Evolutionary conservation across 2,888 invertebrate species (phyloP).

Genomic region (Torymus tubicola): DNA sequence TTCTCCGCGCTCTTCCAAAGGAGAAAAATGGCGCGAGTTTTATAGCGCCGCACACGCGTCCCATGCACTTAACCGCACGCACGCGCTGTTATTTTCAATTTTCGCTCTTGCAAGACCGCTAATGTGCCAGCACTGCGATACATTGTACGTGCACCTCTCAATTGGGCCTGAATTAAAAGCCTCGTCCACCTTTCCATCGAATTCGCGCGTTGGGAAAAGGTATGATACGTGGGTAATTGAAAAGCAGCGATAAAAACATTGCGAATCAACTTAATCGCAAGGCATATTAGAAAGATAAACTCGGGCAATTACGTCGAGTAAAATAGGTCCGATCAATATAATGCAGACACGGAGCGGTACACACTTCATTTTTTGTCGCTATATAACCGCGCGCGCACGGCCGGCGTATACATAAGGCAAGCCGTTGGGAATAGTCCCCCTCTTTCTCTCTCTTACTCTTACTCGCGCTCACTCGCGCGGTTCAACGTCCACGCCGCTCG

Average conservation of each 20-base stretch:
- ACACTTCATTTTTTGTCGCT: constrained; percentile 1
- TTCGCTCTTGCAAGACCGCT: too few species aligned
- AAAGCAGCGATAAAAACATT: too few species aligned
- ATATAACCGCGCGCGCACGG: not conserved
- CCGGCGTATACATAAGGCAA: not conserved
- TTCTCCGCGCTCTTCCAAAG: constrained; percentile 16
- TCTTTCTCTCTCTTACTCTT: constrained; percentile 12
- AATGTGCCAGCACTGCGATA: too few species aligned
- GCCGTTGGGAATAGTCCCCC: constrained; percentile 15
- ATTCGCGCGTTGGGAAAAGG: too few species aligned
- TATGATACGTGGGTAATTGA: too few species aligned
- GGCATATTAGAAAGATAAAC: not conserved
- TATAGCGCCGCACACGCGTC: constrained; percentile 1
- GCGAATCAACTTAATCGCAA: not conserved
- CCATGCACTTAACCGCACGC: too few species aligned
- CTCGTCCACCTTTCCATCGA: too few species aligned
- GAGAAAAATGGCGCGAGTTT: constrained; percentile 31
- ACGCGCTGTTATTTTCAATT: too few species aligned
- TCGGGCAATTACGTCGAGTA: not conserved
- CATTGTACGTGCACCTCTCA: too few species aligned
- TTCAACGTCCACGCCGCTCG: constrained; percentile 50
- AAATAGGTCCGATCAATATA: constrained; percentile 25
- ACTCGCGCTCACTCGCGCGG: constrained; percentile 21
- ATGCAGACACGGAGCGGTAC: not conserved
- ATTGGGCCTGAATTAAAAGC: too few species aligned